Base-by-base conservation (phyloP, 2,888 invertebrate genomes). In the Sarcophaga subvicina region DNA sequence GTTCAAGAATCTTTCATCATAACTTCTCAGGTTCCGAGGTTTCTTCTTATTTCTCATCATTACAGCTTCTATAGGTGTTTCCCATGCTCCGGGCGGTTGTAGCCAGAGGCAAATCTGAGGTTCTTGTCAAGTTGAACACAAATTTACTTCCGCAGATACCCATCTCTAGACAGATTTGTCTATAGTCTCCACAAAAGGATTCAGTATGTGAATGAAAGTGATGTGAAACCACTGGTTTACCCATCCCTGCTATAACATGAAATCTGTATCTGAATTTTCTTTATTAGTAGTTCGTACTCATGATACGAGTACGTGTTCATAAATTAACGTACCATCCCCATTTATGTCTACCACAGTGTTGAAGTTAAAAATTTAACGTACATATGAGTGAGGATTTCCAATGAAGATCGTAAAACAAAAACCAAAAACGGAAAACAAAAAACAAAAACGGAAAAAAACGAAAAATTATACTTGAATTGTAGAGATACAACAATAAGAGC, bases 381-480 rank as follows among this genome's bases (percentile, higher is more conserved):
- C 47, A 69, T 47, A 49, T 49, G 25, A 59, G 73, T 77, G 70
- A 70, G 69, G 47, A 85, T 77, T 80, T 64, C 12, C 77, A 72
- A 49, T n/a, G 64, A 59, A 49, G 49, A 63, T 67, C 63, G 77
- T 72, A 80, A 73, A 80, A 72, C 72, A 22, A 69, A 77, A 12
- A 54, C 14, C 54, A 54, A 54, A 17, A 54, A 54, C 12, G 17
- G 2, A 54, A 54, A 12, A 54, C 1, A 77, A 73, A 80, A 73
- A 63, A 20, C 59, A 73, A 17, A 49, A 49, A n/a, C n/a, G n/a
- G 0, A 12, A 12, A 54, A 17, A 54, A 17, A 17, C 14, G 17
- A 54, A 54, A 17, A 54, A 69, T 73, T 64, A 77, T 73, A 71
- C 60, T 80, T 66, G 72, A 72, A 37, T 17, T 67, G 54, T 78